Base-by-base conservation (phyloP, 64 coral and sea anemone species). In the Pocillopora damicornis region DNA sequence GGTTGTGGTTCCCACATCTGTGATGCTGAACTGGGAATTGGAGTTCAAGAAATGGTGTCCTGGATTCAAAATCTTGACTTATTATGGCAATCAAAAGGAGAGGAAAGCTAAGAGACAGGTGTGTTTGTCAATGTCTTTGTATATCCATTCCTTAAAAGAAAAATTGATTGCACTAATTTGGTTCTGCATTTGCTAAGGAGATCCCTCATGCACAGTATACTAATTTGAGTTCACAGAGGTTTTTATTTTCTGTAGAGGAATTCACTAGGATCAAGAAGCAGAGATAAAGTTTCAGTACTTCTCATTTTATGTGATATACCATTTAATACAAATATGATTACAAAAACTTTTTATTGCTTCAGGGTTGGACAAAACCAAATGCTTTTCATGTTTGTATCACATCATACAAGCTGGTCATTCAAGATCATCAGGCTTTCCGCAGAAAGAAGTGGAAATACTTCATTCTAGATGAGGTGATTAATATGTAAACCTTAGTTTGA, bases 401-500 rank as follows among this genome's bases (percentile, higher is more conserved):
- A 37, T 98, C 96, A 11, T 98, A 98, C 93, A 98, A 98, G 79
- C 96, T 98, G 20, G 96, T 98, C 37, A 90, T 98, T 61, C 96
- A 98, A 90, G 96, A 98, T 88, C 92, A 98, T 59, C 96, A 98
- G 75, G 92, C 96, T 57, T 98, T 98, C 66, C 89, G 96, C 58
- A 94, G 96, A 78, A 98, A 98, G 81, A 98, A 94, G 62, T 98
- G 96, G 96, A 98, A 92, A 58, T 98, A 98, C 76, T 98, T 98
- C 26, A 92, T 98, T 69, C 88, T 98, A 77, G 96, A 98, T 84
- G 96, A 98, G 92, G 96, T 92, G 78, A 59, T 42, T 45, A 22
- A 18, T 26, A 30, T 17, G n/a, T 51, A 51, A 51, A 51, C 42
- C 42, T 51, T 51, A 51, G 42, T 51, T 51, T 51, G 7, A 51